Conservation (phyloP, 2,113 vertebrate genomes). For the Myrmophylax atrothorax region DNA sequence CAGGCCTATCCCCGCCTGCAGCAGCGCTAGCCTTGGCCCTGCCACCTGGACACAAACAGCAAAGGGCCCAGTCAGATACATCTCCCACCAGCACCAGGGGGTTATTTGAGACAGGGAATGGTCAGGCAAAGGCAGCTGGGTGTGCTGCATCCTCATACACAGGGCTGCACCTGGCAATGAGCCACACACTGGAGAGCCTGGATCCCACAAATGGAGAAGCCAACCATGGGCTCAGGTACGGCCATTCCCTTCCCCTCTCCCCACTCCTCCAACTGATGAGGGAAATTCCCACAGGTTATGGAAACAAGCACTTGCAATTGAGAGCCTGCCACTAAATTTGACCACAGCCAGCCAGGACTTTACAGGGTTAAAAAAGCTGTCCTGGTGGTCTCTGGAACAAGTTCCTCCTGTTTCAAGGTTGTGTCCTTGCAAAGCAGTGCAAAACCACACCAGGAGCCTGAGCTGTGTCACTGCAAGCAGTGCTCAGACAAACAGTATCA, state of each 20-base stretch:
- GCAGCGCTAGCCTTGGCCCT: slow-evolving; percentile 79
- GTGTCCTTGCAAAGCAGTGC: neutral
- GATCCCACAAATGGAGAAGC: neutral
- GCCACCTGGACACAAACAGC: slow-evolving; percentile 88
- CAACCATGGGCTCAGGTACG: neutral
- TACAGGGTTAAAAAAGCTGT: neutral
- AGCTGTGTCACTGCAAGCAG: neutral
- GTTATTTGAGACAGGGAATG: neutral
- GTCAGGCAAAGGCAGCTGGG: neutral
- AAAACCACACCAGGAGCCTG: neutral
- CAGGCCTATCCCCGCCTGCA: slow-evolving; percentile 80
- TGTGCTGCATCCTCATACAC: neutral
- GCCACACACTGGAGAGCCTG: neutral
- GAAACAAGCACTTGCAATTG: neutral
- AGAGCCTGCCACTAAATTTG: neutral
- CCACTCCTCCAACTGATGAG: neutral
- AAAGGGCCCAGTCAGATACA: slow-evolving; percentile 72
- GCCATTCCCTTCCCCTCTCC: neutral
- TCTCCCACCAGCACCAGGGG: neutral
- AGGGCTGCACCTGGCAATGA: neutral
- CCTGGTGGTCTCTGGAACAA: neutral
- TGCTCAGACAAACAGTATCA: neutral
- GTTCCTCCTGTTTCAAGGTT: neutral
- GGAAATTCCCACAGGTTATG: neutral
- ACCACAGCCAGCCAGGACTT: neutral